Conservation (phyloP, 2,888 invertebrate genomes). For the Aleiodes testaceus region DNA sequence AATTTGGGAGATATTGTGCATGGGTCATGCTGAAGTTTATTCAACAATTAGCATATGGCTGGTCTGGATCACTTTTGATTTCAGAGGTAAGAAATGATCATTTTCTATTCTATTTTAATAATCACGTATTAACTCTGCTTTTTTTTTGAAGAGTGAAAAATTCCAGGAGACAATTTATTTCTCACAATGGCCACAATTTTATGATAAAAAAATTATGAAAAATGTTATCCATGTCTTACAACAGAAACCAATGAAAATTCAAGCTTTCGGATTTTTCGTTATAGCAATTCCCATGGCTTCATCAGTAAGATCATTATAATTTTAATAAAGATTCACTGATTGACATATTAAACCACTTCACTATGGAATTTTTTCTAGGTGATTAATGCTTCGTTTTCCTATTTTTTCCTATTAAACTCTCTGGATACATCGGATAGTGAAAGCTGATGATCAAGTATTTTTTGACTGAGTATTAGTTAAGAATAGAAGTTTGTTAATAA, state of each 20-base stretch:
- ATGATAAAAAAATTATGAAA: background rate
- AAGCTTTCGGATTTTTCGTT: conserved; percentile 14
- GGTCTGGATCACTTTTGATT: conserved; percentile 10
- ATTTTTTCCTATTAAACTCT: too few species aligned
- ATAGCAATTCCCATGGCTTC: conserved; percentile 22
- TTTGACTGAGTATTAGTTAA: too few species aligned
- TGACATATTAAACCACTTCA: too few species aligned
- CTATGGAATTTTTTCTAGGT: too few species aligned
- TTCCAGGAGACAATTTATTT: background rate
- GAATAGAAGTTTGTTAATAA: too few species aligned
- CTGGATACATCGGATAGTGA: too few species aligned
- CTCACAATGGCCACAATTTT: conserved; percentile 10
- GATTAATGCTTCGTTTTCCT: too few species aligned
- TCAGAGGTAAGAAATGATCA: background rate
- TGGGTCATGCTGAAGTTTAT: conserved; percentile 1
- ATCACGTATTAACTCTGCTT: too few species aligned
- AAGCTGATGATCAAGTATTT: too few species aligned
- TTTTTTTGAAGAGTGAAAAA: conserved; percentile 16
- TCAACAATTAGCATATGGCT: background rate
- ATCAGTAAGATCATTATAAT: background rate
- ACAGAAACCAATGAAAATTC: background rate
- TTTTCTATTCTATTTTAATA: too few species aligned
- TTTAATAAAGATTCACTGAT: too few species aligned
- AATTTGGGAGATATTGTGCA: background rate
- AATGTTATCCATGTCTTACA: background rate